Conservation (phyloP, 64 coral and sea anemone species). For the Stichodactyla helianthus region DNA sequence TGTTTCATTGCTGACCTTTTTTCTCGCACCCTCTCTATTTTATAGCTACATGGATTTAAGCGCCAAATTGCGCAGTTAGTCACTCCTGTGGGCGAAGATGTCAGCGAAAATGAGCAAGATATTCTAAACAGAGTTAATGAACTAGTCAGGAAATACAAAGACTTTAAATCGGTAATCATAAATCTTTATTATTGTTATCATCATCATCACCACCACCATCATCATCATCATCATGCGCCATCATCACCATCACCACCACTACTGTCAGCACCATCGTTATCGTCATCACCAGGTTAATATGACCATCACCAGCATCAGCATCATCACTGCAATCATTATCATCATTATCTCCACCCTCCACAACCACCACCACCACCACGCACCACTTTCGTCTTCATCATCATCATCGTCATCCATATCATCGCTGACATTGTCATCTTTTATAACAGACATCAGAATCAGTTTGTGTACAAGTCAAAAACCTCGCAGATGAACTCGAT, state of each 20-base stretch:
- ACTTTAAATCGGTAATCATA: slow-evolving; percentile 43
- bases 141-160: slow-evolving; percentile 46
- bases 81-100: slow-evolving; percentile 22
- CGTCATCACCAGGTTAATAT: not conserved
- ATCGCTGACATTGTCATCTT: not conserved
- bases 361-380: not conserved
- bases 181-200: not conserved
- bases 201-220: not conserved
- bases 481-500: slow-evolving; percentile 84
- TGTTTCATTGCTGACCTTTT: not conserved
- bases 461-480: slow-evolving; percentile 56
- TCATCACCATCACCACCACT: not conserved
- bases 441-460: slow-evolving; percentile 70
- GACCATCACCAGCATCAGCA: not conserved
- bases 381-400: not conserved
- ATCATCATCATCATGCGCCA: not conserved
- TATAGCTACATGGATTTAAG: slow-evolving; percentile 52
- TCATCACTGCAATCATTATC: not conserved
- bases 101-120: slow-evolving; percentile 31
- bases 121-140: slow-evolving; percentile 41
- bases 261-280: not conserved
- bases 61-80: slow-evolving; percentile 57
- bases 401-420: not conserved
- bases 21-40: not conserved
- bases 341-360: not conserved